These are phyloP conservation scores for Ascaphus truei DNA, from an alignment of 2,113 vertebrate genomes.

Conservation along the genomic window DNA sequence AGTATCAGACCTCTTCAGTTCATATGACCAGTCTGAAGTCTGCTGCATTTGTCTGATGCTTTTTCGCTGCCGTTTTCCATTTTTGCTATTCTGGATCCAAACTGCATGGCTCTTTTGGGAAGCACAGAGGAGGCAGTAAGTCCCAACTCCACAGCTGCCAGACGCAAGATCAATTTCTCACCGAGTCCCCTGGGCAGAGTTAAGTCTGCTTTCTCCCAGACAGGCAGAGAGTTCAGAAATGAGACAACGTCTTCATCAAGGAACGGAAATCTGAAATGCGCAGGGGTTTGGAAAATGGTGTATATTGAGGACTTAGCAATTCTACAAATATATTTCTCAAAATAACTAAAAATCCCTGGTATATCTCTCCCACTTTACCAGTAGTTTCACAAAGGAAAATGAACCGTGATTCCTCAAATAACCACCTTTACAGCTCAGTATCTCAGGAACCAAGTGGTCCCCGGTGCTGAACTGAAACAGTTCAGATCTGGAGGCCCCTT, in stretches of 20 bases:
- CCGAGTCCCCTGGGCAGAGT: slow-evolving; percentile 81
- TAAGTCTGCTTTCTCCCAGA: slow-evolving; percentile 82
- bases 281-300: no score
- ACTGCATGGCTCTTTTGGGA: slow-evolving; percentile 93
- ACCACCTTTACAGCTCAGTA: no score
- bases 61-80: slow-evolving; percentile 80
- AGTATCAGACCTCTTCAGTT: no score
- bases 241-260: slow-evolving; percentile 91
- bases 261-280: slow-evolving; percentile 85
- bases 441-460: no score
- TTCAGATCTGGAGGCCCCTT: no score
- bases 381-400: no score
- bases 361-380: no score
- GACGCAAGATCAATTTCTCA: slow-evolving; percentile 86
- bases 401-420: no score
- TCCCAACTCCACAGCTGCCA: slow-evolving; percentile 71
- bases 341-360: no score
- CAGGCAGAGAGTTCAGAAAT: slow-evolving; percentile 77
- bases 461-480: no score
- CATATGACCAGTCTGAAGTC: slow-evolving; percentile 56
- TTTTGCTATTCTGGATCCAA: slow-evolving; percentile 92
- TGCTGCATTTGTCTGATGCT: slow-evolving; percentile 79
- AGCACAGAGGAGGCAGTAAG: slow-evolving; percentile 66
- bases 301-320: no score
- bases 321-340: no score